Conservation (phyloP, 2,113 vertebrate species). For the Syrmaticus mikado region DNA sequence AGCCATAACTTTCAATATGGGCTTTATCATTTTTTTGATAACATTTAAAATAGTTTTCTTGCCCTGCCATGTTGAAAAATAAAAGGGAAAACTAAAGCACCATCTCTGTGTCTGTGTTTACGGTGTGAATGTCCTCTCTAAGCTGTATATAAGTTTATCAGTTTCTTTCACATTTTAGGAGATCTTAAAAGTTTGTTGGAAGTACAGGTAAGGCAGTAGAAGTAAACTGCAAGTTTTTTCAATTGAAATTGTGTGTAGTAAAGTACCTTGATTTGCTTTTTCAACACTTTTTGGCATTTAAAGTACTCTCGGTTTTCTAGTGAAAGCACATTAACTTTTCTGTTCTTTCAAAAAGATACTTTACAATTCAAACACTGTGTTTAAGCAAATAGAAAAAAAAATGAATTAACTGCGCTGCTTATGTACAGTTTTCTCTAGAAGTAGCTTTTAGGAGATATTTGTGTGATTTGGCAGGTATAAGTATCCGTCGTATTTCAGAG, state of each 20-base stretch:
- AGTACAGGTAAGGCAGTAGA: background rate
- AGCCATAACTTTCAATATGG: background rate
- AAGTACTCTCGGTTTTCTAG: background rate
- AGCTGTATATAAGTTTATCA: background rate
- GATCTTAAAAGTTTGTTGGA: background rate
- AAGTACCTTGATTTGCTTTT: background rate
- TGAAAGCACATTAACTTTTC: background rate
- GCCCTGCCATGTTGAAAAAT: background rate
- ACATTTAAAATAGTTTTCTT: background rate
- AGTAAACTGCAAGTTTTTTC: background rate
- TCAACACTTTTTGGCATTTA: background rate
- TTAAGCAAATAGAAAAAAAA: background rate
- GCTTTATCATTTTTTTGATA: background rate
- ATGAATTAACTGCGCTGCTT: background rate
- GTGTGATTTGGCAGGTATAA: background rate
- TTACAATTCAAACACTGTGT: slow-evolving; percentile 4
- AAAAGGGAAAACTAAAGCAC: background rate
- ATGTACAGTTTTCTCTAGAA: background rate
- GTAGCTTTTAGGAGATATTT: background rate
- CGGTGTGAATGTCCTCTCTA: background rate
- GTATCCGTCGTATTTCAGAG: background rate
- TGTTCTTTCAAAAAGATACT: background rate
- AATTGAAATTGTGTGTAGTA: background rate
- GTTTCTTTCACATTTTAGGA: background rate
- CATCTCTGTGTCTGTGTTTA: background rate